Evolutionary conservation across 2,113 vertebrate genomes (phyloP).

Genomic region (Ardeotis arabs): DNA sequence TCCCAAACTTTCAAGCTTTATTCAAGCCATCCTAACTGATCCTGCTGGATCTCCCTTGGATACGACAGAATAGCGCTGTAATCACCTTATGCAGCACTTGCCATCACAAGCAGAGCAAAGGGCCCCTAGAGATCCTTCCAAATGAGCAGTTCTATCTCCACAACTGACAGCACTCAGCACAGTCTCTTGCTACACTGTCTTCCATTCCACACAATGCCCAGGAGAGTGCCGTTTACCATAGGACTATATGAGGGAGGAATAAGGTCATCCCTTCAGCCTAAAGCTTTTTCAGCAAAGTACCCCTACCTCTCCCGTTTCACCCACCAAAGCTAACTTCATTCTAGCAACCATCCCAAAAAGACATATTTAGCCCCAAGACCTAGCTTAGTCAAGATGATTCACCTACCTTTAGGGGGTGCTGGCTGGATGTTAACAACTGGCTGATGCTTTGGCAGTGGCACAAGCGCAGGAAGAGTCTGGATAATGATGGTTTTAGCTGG

Average conservation of each 20-base stretch:
- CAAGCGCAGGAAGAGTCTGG: conserved; percentile 84
- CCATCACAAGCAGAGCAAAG: neutral
- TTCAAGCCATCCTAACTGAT: neutral
- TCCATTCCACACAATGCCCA: neutral
- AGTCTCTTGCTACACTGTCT: neutral
- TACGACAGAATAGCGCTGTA: neutral
- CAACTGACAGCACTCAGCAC: neutral
- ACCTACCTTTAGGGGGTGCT: conserved; percentile 83
- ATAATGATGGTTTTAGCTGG: conserved; percentile 91
- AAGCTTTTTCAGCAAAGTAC: neutral
- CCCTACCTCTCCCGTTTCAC: neutral
- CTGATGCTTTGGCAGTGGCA: conserved; percentile 83
- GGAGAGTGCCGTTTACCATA: neutral
- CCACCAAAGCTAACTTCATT: neutral
- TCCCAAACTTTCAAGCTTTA: neutral
- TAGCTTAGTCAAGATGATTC: neutral
- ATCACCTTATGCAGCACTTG: neutral
- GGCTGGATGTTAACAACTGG: conserved; percentile 85
- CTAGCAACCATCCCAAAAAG: neutral
- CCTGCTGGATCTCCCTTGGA: neutral
- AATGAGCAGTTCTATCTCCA: neutral
- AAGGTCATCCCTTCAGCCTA: neutral
- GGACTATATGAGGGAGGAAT: neutral
- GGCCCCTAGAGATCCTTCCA: neutral
- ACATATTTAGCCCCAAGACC: neutral